These are phyloP conservation scores for Spilarctia lutea DNA, from an alignment of 2,888 invertebrate species.

Conservation along the genomic window DNA sequence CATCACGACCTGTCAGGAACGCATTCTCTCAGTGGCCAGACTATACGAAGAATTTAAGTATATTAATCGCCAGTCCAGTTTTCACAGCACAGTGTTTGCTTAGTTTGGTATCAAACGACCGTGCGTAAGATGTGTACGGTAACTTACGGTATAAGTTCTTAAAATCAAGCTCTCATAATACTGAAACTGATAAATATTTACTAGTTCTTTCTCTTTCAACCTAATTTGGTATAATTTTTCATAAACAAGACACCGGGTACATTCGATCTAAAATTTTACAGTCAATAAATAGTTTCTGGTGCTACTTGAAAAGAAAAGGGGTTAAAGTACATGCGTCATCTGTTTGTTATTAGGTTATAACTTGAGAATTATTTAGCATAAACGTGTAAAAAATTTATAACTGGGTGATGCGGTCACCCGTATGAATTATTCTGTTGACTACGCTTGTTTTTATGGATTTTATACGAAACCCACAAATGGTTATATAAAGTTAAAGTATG, in stretches of 20 bases:
- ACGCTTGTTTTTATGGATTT: slow-evolving; percentile 4
- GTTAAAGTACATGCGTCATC: slow-evolving; percentile 37
- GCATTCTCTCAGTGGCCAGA: no score
- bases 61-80: no score
- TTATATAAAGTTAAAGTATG: neutral
- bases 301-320: slow-evolving; percentile 32
- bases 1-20: no score
- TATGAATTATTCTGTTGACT: neutral
- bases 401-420: neutral
- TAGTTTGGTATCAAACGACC: no score
- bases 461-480: neutral
- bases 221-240: slow-evolving; percentile 1
- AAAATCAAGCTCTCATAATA: neutral
- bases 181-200: neutral
- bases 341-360: slow-evolving; percentile 45
- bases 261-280: slow-evolving; percentile 30
- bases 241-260: slow-evolving; percentile 7
- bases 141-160: neutral
- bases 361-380: slow-evolving; percentile 39
- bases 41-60: no score
- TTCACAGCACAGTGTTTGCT: no score
- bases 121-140: no score
- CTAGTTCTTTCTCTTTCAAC: neutral
- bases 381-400: slow-evolving; percentile 18
- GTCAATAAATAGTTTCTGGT: slow-evolving; percentile 23